A percentile compares a stretch with the other conserved stretches of the same genome.
phyloP scores from a whole-genome alignment of 2,888 invertebrate species.

The Busseola fusca region DNA sequence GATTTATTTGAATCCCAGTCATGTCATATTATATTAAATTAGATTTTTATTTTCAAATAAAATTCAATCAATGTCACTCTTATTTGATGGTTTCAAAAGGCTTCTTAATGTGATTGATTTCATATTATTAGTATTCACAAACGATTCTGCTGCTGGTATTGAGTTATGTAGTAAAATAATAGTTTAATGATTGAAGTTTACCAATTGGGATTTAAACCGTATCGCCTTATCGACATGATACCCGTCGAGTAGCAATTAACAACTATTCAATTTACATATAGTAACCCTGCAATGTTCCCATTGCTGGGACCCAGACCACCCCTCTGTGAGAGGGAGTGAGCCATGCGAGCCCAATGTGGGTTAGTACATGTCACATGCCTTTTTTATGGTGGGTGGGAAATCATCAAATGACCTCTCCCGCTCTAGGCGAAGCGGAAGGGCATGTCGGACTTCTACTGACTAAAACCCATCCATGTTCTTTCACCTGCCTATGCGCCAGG shows the following conservation, averaged over 20 bases:
- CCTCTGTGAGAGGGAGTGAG: not conserved
- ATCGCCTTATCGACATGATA: not conserved
- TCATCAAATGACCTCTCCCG: too few relatives aligned
- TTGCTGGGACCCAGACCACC: not conserved
- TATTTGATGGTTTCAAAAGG: not conserved
- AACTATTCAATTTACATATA: not conserved
- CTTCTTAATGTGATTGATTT: not conserved
- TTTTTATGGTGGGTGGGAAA: too few relatives aligned
- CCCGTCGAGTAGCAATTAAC: not conserved
- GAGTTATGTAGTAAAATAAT: not conserved
- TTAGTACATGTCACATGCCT: not conserved
- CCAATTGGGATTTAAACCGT: too few relatives aligned
- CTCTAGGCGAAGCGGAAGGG: too few relatives aligned
- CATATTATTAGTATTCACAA: not conserved
- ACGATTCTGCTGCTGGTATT: not conserved
- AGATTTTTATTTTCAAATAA: not conserved
- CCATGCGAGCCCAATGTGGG: not conserved
- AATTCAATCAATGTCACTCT: not conserved
- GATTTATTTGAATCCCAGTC: slow-evolving; percentile 1
- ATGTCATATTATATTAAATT: not conserved
- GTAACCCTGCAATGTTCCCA: not conserved
- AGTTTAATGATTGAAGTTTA: not conserved
- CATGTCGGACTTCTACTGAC: too few relatives aligned
- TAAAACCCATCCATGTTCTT: too few relatives aligned
- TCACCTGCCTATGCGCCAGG: too few relatives aligned